Base-by-base conservation (phyloP, 2,888 invertebrate species). In the Callinectes sapidus region DNA sequence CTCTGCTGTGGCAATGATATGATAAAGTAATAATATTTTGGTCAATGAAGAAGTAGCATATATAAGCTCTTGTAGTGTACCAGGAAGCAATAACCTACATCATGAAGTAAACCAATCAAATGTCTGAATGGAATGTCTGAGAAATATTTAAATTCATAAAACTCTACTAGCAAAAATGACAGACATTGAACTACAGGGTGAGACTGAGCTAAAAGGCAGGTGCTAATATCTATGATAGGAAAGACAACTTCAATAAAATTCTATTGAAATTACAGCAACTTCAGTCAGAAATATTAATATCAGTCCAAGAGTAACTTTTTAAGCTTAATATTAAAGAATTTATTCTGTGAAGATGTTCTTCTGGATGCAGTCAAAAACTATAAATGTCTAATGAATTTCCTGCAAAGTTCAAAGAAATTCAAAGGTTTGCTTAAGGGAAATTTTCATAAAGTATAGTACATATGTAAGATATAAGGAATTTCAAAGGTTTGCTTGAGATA, bases 111-210 rank as follows among this genome's bases (percentile, higher is more conserved):
- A 90, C 54, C 54, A 35, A 90, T 71, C 14, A 85, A 90, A 14
- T 85, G 85, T 85, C 90, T 90, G 90, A 85, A 81, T 90, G 90
- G 90, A 90, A 90, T 91, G 87, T 91, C 88, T 77, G 10, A 90
- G 77, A 85, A 85, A 55, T 35, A 10, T 48, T 48, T 90, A 42
- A 71, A 66, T 42, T 54, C 48, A 90, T 55, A 90, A 85, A 85
- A 85, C 55, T 81, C 81, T 61, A 89, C 81, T 81, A 32, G 85
- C 54, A 81, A 85, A 85, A 23, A 85, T 8, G 85, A 42, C 81
- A 55, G 85, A 90, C 90, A 90, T 90, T 85, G 54, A 90, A 32
- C 85, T 28, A 90, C 6, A 85, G 32, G 90, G 55, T n/a, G 85
- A 32, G 54, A 85, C 35, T 55, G 81, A 55, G 85, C 85, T 90